Percentiles rank a stretch among this genome's conserved stretches.
These are phyloP conservation scores for Caenorhabditis briggsae DNA, from an alignment of 1,140 invertebrate species.

Conservation along the genomic window DNA sequence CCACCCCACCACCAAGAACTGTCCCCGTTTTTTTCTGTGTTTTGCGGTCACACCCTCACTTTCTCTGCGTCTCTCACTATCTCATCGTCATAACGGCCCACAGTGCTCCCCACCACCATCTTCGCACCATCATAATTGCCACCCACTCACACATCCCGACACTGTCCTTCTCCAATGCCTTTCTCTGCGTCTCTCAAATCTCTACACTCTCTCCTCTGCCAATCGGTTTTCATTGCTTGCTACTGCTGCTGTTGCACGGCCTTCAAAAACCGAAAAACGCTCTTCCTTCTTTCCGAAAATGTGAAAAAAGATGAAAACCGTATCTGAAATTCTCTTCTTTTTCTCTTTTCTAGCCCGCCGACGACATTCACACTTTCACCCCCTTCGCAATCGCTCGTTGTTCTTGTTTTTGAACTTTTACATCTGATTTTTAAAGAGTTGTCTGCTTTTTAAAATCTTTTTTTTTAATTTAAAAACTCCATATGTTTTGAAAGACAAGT, in stretches of 20 bases:
- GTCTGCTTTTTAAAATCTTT: too few species aligned
- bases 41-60: not conserved
- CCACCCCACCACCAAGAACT: not conserved
- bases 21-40: conserved; percentile 7
- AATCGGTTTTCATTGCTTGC: not conserved
- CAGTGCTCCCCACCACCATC: not conserved
- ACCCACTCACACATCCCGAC: not conserved
- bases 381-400: too few species aligned
- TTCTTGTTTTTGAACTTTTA: too few species aligned
- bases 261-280: conserved; percentile 27
- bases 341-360: too few species aligned
- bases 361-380: too few species aligned
- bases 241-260: conserved; percentile 8
- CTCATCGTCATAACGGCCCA: not conserved
- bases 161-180: not conserved
- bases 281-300: not conserved
- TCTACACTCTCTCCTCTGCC: not conserved
- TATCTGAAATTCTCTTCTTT: conserved; percentile 12
- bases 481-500: not conserved
- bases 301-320: not conserved
- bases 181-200: conserved; percentile 2
- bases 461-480: too few species aligned
- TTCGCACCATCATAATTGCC: not conserved
- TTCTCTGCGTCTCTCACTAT: not conserved
- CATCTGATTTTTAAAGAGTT: too few species aligned